Evolutionary conservation across 2,888 invertebrate genomes (phyloP).

Genomic region (Escarpia spicata): DNA sequence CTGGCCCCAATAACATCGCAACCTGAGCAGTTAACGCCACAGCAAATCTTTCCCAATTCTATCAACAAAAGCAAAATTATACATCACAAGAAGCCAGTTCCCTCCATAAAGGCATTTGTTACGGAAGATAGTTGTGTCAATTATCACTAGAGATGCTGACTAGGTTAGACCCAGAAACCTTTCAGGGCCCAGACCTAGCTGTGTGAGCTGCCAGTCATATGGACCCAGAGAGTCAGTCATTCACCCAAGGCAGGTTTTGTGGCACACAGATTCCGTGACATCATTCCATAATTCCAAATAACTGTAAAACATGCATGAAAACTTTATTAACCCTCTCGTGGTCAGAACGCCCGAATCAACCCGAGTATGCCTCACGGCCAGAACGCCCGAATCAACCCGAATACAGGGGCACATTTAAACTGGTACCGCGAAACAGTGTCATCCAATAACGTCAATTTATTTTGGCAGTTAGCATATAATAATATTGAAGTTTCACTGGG

Average conservation of each 20-base stretch:
- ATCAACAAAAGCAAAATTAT: background rate
- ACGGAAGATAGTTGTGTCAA: background rate
- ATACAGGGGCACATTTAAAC: too few relatives aligned
- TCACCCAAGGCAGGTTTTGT: background rate
- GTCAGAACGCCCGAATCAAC: too few relatives aligned
- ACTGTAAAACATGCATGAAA: background rate
- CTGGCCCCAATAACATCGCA: background rate
- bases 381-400: too few relatives aligned
- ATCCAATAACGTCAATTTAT: too few relatives aligned
- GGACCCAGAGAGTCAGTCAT: background rate
- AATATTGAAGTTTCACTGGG: too few relatives aligned
- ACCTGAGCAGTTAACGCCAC: background rate
- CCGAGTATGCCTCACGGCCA: too few relatives aligned
- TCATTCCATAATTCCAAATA: background rate
- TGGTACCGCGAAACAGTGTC: too few relatives aligned
- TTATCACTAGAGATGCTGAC: background rate
- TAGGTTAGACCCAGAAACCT: background rate
- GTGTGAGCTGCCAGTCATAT: slow-evolving; percentile 3
- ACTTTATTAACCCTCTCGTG: too few relatives aligned
- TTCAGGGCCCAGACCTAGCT: background rate
- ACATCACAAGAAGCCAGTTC: background rate
- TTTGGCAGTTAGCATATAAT: too few relatives aligned
- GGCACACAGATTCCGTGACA: background rate
- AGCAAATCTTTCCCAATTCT: background rate
- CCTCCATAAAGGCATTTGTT: background rate